Evolutionary conservation across 2,113 vertebrate species (phyloP), one percentile per base, ranked within the genome.

Genomic region (Mobula hypostoma): DNA sequence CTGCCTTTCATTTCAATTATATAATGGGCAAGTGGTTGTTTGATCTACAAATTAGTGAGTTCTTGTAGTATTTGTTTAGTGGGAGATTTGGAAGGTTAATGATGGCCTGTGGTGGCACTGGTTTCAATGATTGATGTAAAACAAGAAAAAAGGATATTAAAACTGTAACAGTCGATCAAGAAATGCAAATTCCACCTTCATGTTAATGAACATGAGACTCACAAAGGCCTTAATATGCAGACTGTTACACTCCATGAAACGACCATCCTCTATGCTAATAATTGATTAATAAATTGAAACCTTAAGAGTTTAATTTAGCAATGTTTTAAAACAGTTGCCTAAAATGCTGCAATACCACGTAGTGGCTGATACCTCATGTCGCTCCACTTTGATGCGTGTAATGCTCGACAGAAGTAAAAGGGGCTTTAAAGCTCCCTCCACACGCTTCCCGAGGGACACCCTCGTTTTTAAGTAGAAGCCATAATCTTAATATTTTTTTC

Each of bases 11-110:
- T 98, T 98, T 98, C 98, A 98, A 98, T 98, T 98, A 98, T 98
- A 98, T 98, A 98, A 98, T 97, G 98, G 98, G 98, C 99, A 98
- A 99, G 98, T 99, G 98, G 97, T 98, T 98, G 98, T 99, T 98
- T 99, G 98, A 99, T 99, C 98, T 99, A 97, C 98, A 98, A 99
- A 99, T 99, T 98, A 99, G 98, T 98, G 98, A 98, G 98, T 97
- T 98, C 98, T 98, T 98, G 98, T 99, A 98, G 96, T 98, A 97
- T 98, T 98, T 98, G 98, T 98, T 98, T 98, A 98, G 98, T 97
- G 97, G 98, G 97, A 97, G 98, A 98, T 98, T 98, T 97, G 97
- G 98, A 97, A 97, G 98, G 98, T 98, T 99, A 98, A 98, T 98
- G 97, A 98, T 96, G 98, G 98, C 98, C 98, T 98, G 97, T 97